Evolutionary conservation across 2,888 invertebrate species (phyloP), one percentile per base, ranked within the genome.

Genomic region (Hypomecis punctinalis): DNA sequence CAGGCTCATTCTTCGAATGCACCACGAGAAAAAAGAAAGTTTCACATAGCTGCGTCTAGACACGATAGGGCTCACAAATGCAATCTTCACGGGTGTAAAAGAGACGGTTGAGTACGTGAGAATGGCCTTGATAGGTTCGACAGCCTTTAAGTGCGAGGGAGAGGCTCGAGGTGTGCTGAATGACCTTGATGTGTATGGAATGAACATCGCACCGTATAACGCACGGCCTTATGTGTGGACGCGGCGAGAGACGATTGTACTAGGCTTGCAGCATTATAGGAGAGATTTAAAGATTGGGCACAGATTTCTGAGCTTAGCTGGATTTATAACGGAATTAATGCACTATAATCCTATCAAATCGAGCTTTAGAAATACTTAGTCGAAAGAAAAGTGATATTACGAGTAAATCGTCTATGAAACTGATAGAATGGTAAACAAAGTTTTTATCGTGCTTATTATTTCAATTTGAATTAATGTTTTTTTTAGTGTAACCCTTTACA

Each of bases 171-270:
- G 52, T 52, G 37, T 52, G 52, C 36, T 23, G 23, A 23, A 23
- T 84, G 89, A 87, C 90, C 91, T 90, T 91, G 88, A 90, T 90
- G 80, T 90, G 79, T 84, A 81, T 85, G 84, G 85, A 85, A 85
- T 82, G 82, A 83, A 82, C 85, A 81, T 78, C 75, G 80, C 81
- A 78, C 75, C 81, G 80, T 80, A 83, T 81, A 84, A 80, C 79
- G 83, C 86, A 11, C 1, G 23, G 23, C 39, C 52, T 10, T 23
- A 52, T 52, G 42, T 52, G 52, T 52, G 52, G 40, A n/a, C 52
- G 23, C 10, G 40, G 87, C 88, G 89, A 88, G 86, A 81, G 85
- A 82, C 82, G 72, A 71, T 77, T 80, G 81, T 91, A 91, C 91
- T 78, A 90, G 90, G 91, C 77, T 74, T 71, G 66, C 86, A 91